These are phyloP conservation scores for Phrynosoma platyrhinos DNA, from an alignment of 2,113 vertebrate species.

Conservation along the genomic window DNA sequence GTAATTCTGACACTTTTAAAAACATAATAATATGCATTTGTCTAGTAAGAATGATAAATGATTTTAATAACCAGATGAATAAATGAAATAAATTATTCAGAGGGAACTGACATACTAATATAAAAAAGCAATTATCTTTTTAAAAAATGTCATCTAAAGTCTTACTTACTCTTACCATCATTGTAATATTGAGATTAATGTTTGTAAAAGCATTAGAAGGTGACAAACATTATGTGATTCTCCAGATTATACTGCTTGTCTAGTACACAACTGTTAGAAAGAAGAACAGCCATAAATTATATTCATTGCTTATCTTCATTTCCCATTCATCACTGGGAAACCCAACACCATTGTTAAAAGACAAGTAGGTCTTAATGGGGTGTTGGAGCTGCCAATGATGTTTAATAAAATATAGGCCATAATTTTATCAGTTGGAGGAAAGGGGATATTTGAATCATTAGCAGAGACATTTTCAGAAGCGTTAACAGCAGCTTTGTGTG, in stretches of 20 bases:
- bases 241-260: too few relatives aligned
- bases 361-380: neutral
- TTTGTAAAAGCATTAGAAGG: slow-evolving; percentile 3
- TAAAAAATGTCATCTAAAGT: neutral
- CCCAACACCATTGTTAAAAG: neutral
- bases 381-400: neutral
- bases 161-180: slow-evolving; percentile 1
- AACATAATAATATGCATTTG: neutral
- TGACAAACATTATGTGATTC: neutral
- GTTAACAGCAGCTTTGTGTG: slow-evolving; percentile 18
- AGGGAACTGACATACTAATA: slow-evolving; percentile 16
- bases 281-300: neutral
- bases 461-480: slow-evolving; percentile 11
- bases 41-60: slow-evolving; percentile 1
- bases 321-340: neutral
- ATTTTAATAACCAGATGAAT: slow-evolving; percentile 28
- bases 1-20: neutral
- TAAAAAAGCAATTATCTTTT: slow-evolving; percentile 20
- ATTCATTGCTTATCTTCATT: neutral
- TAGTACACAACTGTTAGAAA: neutral
- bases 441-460: slow-evolving; percentile 38
- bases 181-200: neutral
- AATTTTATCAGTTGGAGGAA: slow-evolving; percentile 23
- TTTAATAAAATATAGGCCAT: neutral
- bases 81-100: slow-evolving; percentile 38